These are phyloP conservation scores for Cosmia pyralina DNA, from an alignment of 2,888 invertebrate genomes.

Conservation along the genomic window DNA sequence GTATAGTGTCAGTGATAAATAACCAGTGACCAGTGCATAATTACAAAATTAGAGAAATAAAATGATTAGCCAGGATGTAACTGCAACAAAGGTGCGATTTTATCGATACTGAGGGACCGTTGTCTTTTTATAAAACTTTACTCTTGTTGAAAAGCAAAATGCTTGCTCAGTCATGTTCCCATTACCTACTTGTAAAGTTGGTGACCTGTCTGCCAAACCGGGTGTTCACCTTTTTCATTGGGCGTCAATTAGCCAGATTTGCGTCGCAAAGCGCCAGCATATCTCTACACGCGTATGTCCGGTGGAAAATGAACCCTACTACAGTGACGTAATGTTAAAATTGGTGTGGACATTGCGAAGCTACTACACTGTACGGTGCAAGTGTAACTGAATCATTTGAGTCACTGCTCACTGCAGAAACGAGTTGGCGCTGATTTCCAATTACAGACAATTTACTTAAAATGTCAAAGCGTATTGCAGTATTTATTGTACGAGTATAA, in stretches of 20 bases:
- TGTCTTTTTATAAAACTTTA: background rate
- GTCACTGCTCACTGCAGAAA: slow-evolving; percentile 65
- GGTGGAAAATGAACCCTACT: slow-evolving; percentile 52
- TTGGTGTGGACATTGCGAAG: slow-evolving; percentile 31
- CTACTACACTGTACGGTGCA: slow-evolving; percentile 59
- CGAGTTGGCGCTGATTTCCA: slow-evolving; percentile 68
- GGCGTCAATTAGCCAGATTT: slow-evolving; percentile 73
- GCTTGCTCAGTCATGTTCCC: background rate
- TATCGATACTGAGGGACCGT: background rate
- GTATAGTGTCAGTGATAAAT: background rate
- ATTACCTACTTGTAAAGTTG: slow-evolving; percentile 34
- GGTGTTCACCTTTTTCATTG: slow-evolving; percentile 70
- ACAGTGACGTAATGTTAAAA: slow-evolving; percentile 32
- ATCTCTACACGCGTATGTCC: slow-evolving; percentile 22
- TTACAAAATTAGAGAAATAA: background rate
- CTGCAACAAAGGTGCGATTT: background rate
- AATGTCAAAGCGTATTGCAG: slow-evolving; percentile 24
- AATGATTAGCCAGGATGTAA: background rate
- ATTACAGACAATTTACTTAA: slow-evolving; percentile 59
- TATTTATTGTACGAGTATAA: slow-evolving; percentile 1
- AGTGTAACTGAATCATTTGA: slow-evolving; percentile 67
- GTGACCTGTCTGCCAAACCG: slow-evolving; percentile 62
- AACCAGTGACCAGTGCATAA: background rate
- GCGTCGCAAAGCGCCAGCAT: slow-evolving; percentile 58
- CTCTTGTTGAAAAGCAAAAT: background rate